These are phyloP conservation scores for Drosophila neocordata DNA, from an alignment of 1,140 invertebrate genomes.

Conservation along the genomic window DNA sequence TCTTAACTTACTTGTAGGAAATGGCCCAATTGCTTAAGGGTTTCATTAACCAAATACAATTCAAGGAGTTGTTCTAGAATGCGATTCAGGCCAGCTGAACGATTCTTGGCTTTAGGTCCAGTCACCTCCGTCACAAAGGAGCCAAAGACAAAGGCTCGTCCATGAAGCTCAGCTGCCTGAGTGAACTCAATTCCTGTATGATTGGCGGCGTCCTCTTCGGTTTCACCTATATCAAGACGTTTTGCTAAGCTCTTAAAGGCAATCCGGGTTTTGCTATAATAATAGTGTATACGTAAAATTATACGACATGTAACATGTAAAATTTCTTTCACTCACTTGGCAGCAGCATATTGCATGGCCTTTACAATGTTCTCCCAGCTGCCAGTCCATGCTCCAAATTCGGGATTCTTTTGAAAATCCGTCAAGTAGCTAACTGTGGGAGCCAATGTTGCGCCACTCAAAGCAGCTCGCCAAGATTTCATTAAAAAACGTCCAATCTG, in stretches of 20 bases:
- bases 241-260: conserved; percentile 87
- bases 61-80: conserved; percentile 89
- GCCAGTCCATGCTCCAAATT: conserved; percentile 85
- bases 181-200: conserved; percentile 90
- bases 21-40: conserved; percentile 88
- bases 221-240: conserved; percentile 84
- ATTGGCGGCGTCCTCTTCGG: conserved; percentile 92
- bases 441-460: conserved; percentile 84
- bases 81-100: conserved; percentile 83
- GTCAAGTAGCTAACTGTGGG: conserved; percentile 87
- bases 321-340: conserved; percentile 85
- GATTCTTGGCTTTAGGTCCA: conserved; percentile 65
- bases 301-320: too few species aligned
- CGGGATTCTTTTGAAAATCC: conserved; percentile 66
- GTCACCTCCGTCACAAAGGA: conserved; percentile 85
- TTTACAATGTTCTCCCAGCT: conserved; percentile 86
- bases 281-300: conserved; percentile 12
- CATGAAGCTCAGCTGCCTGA: conserved; percentile 90
- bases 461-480: conserved; percentile 88
- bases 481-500: conserved; percentile 94
- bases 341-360: conserved; percentile 87
- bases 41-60: conserved; percentile 90
- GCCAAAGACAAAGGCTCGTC: conserved; percentile 88
- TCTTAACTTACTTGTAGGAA: conserved; percentile 88
- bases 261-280: conserved; percentile 87